Evolutionary conservation across 2,888 invertebrate genomes (phyloP).

Genomic region (Nezara viridula): DNA sequence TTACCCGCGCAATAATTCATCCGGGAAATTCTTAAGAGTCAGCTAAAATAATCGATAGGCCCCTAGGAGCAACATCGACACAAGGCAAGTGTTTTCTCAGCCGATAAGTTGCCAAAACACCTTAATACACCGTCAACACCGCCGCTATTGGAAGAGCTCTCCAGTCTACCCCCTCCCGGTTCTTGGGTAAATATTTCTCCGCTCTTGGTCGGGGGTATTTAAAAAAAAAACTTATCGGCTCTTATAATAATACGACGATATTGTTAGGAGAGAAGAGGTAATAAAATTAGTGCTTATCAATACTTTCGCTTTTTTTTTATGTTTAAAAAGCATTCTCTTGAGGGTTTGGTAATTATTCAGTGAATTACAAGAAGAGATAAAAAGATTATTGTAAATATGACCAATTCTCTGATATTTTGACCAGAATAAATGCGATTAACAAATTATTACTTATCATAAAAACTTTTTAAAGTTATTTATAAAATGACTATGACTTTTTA

Average conservation of each 20-base stretch:
- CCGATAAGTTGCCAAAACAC: slow-evolving; percentile 37
- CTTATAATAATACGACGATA: background rate
- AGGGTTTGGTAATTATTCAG: too few species aligned
- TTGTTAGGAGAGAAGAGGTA: background rate
- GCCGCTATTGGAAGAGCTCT: background rate
- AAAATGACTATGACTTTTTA: too few species aligned
- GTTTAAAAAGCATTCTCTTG: too few species aligned
- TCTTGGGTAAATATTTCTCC: slow-evolving; percentile 35
- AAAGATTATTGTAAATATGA: too few species aligned
- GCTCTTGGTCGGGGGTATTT: background rate
- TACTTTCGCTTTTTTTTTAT: too few species aligned
- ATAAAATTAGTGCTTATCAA: background rate
- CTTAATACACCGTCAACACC: slow-evolving; percentile 42
- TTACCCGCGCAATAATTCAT: slow-evolving; percentile 41
- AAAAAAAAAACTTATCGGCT: background rate
- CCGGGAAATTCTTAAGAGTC: slow-evolving; percentile 48
- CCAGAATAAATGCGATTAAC: too few species aligned
- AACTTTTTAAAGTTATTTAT: too few species aligned
- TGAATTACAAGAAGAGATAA: too few species aligned
- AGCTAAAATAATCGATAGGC: slow-evolving; percentile 25
- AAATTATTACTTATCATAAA: too few species aligned
- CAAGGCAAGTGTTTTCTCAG: slow-evolving; percentile 18
- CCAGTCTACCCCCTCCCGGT: background rate
- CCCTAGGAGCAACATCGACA: background rate
- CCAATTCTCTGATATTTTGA: too few species aligned